Percentiles rank a stretch among this genome's conserved stretches.
phyloP scores from a whole-genome alignment of 2,113 vertebrate genomes.

The Loxodonta africana region DNA sequence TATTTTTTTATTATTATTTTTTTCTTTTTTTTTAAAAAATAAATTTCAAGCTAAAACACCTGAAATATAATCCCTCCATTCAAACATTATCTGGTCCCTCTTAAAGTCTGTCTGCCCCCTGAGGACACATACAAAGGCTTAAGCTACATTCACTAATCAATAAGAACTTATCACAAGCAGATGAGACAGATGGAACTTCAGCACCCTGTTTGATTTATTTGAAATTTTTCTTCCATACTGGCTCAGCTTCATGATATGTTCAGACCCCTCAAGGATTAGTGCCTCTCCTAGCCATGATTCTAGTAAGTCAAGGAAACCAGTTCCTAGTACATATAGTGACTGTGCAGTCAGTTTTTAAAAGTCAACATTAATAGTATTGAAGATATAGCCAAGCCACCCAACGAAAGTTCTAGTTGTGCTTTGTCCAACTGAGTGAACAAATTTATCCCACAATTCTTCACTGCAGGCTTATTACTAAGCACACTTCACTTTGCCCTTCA shows the following conservation, averaged over 20 bases:
- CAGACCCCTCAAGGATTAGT: conserved; percentile 76
- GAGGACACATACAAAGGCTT: conserved; percentile 80
- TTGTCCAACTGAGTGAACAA: conserved; percentile 74
- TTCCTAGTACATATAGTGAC: conserved; percentile 76
- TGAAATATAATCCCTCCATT: conserved; percentile 83
- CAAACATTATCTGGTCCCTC: conserved; percentile 85
- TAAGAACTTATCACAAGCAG: conserved; percentile 79
- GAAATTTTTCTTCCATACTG: conserved; percentile 82
- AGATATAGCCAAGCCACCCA: conserved; percentile 75
- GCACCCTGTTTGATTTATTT: conserved; percentile 84
- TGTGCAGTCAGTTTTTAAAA: conserved; percentile 75
- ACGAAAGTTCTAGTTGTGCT: conserved; percentile 83
- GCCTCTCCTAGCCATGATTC: conserved; percentile 76
- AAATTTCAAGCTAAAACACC: conserved; percentile 86
- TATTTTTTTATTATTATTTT: conserved; percentile 78
- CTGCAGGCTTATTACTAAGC: conserved; percentile 70
- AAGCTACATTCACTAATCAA: conserved; percentile 78
- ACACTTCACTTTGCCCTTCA: conserved; percentile 47
- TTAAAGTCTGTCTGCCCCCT: conserved; percentile 76
- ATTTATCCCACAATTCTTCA: conserved; percentile 35
- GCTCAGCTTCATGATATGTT: conserved; percentile 77
- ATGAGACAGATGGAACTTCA: conserved; percentile 81
- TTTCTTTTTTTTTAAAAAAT: conserved; percentile 81
- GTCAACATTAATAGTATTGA: conserved; percentile 76
- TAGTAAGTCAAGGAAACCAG: conserved; percentile 81